A percentile compares a stretch with the other conserved stretches of the same genome.
phyloP scores from a whole-genome alignment of 2,113 vertebrate genomes.

The Maylandia zebra region DNA sequence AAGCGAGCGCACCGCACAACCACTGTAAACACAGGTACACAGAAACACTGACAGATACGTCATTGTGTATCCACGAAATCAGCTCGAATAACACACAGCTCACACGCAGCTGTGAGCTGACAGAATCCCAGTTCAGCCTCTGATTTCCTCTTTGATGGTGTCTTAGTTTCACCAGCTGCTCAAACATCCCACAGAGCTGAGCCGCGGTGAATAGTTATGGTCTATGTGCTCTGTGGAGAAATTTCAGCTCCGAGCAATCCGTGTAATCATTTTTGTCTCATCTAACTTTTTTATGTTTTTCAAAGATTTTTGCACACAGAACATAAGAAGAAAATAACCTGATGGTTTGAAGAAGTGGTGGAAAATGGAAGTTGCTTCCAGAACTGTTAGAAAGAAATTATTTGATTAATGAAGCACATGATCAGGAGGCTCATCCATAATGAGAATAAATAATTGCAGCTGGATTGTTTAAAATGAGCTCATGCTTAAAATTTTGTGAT shows the following conservation, averaged over 20 bases:
- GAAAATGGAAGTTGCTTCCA: neutral
- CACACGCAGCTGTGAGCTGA: neutral
- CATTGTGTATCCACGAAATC: neutral
- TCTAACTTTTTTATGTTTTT: neutral
- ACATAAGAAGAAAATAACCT: neutral
- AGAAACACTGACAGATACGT: neutral
- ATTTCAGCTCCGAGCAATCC: neutral
- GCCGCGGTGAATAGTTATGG: neutral
- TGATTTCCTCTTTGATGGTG: neutral
- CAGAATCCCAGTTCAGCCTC: neutral
- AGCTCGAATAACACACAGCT: neutral
- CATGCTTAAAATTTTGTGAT: neutral
- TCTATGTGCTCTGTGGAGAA: neutral
- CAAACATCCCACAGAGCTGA: neutral
- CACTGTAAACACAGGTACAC: neutral
- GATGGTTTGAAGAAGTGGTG: neutral
- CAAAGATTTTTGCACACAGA: neutral
- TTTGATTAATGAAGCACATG: neutral
- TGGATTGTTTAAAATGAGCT: neutral
- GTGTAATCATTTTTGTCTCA: neutral
- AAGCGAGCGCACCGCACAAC: too few species aligned
- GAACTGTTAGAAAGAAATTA: neutral
- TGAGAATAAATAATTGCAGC: neutral
- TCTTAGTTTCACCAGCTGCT: neutral
- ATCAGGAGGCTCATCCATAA: neutral